Evolutionary conservation across 2,888 invertebrate species (phyloP).

Genomic region (Patella pellucida): DNA sequence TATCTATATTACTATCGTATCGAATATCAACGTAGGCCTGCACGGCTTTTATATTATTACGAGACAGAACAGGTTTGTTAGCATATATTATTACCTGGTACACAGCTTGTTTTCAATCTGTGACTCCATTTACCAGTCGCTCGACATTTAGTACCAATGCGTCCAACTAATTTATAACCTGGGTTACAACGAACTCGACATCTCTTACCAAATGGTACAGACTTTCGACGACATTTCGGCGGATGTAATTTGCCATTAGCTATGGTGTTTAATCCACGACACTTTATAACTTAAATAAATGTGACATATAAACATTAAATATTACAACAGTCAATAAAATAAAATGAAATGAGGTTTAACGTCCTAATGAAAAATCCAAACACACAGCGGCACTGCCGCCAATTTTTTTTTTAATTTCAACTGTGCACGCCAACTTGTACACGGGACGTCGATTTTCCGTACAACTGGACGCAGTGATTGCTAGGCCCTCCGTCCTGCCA

Average conservation of each 20-base stretch:
- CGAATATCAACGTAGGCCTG: too few species aligned
- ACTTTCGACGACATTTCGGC: not conserved
- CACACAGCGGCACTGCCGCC: not conserved
- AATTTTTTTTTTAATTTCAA: not conserved
- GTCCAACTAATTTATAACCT: conserved; percentile 15
- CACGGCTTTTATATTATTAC: too few species aligned
- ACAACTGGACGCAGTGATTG: too few species aligned
- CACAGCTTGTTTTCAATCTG: conserved; percentile 10
- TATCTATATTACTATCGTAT: too few species aligned
- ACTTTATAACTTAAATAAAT: not conserved
- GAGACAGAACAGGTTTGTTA: too few species aligned
- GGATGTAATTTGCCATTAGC: conserved; percentile 17
- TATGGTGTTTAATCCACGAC: conserved; percentile 9
- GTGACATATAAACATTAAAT: too few species aligned
- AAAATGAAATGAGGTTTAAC: too few species aligned
- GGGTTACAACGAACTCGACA: conserved; percentile 9
- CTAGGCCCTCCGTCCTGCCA: too few species aligned
- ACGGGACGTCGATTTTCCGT: too few species aligned
- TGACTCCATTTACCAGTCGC: conserved; percentile 18
- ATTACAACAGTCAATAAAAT: not conserved
- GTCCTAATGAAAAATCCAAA: not conserved
- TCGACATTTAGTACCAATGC: conserved; percentile 15
- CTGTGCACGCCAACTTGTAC: not conserved
- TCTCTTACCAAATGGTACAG: conserved; percentile 12
- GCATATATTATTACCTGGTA: not conserved